These are phyloP conservation scores for Butorides virescens DNA, from an alignment of 2,113 vertebrate species.

Conservation along the genomic window DNA sequence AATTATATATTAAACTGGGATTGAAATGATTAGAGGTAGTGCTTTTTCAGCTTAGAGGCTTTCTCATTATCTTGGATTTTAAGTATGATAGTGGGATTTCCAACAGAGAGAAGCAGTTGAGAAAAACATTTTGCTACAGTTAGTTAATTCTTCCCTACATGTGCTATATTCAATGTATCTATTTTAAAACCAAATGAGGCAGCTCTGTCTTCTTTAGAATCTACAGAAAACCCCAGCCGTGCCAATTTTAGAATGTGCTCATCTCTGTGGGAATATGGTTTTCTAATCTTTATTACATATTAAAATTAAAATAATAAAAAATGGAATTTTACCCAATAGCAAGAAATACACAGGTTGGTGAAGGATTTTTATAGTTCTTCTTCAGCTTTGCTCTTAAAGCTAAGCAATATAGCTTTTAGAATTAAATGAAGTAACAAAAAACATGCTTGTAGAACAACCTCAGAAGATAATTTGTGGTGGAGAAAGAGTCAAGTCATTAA, in stretches of 20 bases:
- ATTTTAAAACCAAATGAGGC: constrained; percentile 80
- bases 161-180: constrained; percentile 71
- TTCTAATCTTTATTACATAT: constrained; percentile 67
- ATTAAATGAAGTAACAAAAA: neutral
- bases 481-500: constrained; percentile 6
- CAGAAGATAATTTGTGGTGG: neutral
- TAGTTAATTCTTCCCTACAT: constrained; percentile 81
- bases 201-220: constrained; percentile 55
- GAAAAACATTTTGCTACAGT: constrained; percentile 76
- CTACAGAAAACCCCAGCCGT: constrained; percentile 59
- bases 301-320: constrained; percentile 70
- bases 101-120: constrained; percentile 74
- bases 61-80: constrained; percentile 70
- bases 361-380: neutral
- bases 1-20: neutral
- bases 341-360: neutral
- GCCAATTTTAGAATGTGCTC: constrained; percentile 61
- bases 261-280: constrained; percentile 60
- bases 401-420: neutral
- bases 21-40: constrained; percentile 56
- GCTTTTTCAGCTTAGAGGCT: constrained; percentile 56
- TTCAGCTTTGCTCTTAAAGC: neutral
- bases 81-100: constrained; percentile 66
- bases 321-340: neutral
- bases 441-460: neutral